phyloP scores from a whole-genome alignment of 2,797 vertebrate species.

The Ateles fusciceps region DNA sequence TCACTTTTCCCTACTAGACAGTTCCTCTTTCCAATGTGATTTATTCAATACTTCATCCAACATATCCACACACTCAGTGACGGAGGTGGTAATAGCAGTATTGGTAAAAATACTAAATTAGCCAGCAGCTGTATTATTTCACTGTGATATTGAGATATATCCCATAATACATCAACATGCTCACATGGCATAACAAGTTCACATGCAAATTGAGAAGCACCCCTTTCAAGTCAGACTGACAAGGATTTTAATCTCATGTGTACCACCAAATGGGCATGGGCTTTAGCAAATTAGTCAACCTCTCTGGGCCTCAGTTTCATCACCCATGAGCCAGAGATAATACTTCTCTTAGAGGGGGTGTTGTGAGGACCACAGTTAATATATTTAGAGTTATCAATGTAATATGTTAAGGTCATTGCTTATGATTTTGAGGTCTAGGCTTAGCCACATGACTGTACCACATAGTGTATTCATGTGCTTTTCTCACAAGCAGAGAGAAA shows the following conservation, averaged over 20 bases:
- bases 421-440: slow-evolving; percentile 6
- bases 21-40: background rate
- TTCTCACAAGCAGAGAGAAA: slow-evolving; percentile 44
- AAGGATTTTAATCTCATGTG: background rate
- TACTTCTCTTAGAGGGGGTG: slow-evolving; percentile 1
- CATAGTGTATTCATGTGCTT: background rate
- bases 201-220: background rate
- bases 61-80: background rate
- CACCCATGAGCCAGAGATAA: background rate
- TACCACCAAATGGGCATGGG: background rate
- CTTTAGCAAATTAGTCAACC: background rate
- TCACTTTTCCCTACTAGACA: background rate
- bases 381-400: slow-evolving; percentile 5
- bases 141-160: background rate
- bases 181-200: background rate
- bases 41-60: background rate
- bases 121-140: background rate
- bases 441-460: background rate
- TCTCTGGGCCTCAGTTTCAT: slow-evolving; percentile 18
- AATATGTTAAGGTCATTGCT: background rate
- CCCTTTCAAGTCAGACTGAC: background rate
- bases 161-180: background rate
- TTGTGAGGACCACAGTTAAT: background rate
- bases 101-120: background rate
- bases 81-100: background rate